Evolutionary conservation across 2,888 invertebrate genomes (phyloP).

Genomic region (Desoria tigrina): DNA sequence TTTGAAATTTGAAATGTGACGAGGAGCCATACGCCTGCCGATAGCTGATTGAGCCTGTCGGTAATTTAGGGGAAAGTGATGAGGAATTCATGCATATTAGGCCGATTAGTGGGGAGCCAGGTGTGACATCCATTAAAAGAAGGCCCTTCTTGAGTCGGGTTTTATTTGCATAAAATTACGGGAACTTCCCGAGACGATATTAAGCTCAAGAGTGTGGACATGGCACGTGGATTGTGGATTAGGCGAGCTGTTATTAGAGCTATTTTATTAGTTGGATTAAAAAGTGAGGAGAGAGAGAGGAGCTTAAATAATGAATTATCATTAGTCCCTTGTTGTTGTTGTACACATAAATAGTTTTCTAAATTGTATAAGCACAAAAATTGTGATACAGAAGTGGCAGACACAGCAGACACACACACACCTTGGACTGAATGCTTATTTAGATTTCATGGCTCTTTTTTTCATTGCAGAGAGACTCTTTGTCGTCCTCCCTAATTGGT

Average conservation of each 20-base stretch:
- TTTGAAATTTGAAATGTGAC: no score
- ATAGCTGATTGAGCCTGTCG: conserved; percentile 20
- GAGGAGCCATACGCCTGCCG: no score
- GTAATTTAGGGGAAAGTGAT: conserved; percentile 15
- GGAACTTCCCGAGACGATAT: background rate
- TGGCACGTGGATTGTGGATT: conserved; percentile 13
- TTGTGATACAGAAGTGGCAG: background rate
- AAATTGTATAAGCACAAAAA: background rate
- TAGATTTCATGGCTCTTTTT: conserved; percentile 17
- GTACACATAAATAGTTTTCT: no score
- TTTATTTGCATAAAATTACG: conserved; percentile 15
- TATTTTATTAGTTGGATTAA: conserved; percentile 1
- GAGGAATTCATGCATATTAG: conserved; percentile 23
- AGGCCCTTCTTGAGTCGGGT: background rate
- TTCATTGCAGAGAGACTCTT: conserved; percentile 4
- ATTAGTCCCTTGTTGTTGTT: background rate
- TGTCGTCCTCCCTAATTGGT: conserved; percentile 21
- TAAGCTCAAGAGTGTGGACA: background rate
- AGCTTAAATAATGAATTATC: conserved; percentile 16
- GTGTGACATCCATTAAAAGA: conserved; percentile 22
- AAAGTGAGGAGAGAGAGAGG: background rate
- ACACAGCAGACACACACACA: background rate
- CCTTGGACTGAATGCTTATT: conserved; percentile 12
- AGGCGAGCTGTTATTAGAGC: background rate
- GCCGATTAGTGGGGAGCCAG: conserved; percentile 23